Conservation (phyloP, 2,113 vertebrate species). For the Rhinolophus ferrumequinum region DNA sequence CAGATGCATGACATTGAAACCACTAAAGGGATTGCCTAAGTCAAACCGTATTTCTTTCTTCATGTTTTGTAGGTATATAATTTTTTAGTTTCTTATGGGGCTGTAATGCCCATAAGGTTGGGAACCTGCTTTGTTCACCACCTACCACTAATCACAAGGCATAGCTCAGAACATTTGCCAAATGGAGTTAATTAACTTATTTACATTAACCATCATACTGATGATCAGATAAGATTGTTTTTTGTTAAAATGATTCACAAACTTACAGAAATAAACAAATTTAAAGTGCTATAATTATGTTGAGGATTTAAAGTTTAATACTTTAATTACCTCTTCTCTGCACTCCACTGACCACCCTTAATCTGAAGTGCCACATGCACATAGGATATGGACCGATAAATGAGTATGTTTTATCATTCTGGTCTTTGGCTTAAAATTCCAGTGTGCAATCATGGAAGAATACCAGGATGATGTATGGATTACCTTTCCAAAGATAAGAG, state of each 20-base stretch:
- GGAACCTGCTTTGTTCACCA: background rate
- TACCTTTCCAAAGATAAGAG: background rate
- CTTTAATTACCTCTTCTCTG: background rate
- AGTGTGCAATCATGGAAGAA: background rate
- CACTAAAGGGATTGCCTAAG: background rate
- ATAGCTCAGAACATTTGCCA: background rate
- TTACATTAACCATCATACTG: background rate
- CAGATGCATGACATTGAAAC: background rate
- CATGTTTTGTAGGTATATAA: background rate
- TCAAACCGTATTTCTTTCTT: background rate
- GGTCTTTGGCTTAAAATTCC: background rate
- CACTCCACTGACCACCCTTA: background rate
- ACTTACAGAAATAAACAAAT: background rate
- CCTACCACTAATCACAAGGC: background rate
- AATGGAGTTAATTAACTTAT: background rate
- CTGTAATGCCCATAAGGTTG: background rate
- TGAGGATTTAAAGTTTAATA: background rate
- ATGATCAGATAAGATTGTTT: background rate
- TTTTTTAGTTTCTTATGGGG: background rate
- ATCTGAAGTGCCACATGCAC: background rate
- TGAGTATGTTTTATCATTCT: background rate
- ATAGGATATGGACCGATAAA: background rate
- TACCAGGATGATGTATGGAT: background rate
- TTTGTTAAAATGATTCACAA: background rate
- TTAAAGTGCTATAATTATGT: background rate